Conservation (phyloP, 2,888 invertebrate species). For the Calliopum simillimum region DNA sequence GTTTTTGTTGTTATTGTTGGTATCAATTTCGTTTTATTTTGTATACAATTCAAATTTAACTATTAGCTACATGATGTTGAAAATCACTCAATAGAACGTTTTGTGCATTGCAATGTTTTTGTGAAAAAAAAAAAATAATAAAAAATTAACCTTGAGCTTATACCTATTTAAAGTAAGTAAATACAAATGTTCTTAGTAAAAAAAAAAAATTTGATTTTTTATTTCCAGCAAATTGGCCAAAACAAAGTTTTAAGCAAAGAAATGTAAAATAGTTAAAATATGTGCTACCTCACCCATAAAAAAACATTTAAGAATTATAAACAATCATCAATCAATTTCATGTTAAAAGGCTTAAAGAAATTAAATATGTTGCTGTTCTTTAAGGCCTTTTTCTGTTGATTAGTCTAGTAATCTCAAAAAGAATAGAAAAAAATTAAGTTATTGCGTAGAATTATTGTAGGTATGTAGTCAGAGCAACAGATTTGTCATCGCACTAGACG, state of each 20-base stretch:
- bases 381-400: no score
- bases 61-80: background rate
- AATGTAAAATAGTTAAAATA: background rate
- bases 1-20: background rate
- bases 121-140: background rate
- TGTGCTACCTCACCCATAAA: background rate
- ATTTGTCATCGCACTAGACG: no score
- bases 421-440: no score
- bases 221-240: background rate
- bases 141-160: no score
- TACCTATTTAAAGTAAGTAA: no score
- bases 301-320: background rate
- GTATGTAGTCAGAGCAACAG: no score
- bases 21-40: background rate
- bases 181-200: no score
- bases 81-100: conserved; percentile 14
- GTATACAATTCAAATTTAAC: background rate
- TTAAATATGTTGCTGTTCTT: no score
- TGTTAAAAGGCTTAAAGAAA: no score
- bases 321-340: no score
- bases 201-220: background rate
- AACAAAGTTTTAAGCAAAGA: background rate
- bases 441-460: no score
- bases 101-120: background rate
- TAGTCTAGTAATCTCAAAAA: no score